Evolutionary conservation across 2,797 vertebrate genomes (phyloP).

Genomic region (Syndactyla subalaris): DNA sequence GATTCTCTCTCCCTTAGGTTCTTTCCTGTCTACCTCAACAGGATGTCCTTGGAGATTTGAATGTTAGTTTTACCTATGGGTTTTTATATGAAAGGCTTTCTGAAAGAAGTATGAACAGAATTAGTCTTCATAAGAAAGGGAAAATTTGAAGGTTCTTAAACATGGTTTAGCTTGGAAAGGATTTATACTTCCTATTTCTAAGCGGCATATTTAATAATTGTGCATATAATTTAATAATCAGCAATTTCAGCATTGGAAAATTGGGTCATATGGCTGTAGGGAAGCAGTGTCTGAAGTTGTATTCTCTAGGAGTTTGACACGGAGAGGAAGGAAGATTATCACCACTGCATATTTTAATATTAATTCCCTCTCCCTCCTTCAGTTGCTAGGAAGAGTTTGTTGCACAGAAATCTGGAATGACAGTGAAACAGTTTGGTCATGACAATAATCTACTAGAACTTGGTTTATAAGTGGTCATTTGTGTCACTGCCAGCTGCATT

Average conservation of each 20-base stretch:
- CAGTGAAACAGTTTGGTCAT: background rate
- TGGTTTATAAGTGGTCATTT: background rate
- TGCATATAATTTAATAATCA: constrained; percentile 54
- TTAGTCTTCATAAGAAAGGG: background rate
- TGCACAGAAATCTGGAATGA: background rate
- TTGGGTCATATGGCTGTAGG: constrained; percentile 54
- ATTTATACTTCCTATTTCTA: constrained; percentile 35
- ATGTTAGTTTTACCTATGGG: constrained; percentile 1
- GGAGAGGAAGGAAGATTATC: constrained; percentile 38
- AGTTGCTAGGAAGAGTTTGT: constrained; percentile 19
- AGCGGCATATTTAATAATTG: constrained; percentile 42
- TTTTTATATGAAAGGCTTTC: background rate
- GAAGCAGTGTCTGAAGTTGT: constrained; percentile 48
- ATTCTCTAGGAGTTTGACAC: constrained; percentile 38
- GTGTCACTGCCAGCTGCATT: background rate
- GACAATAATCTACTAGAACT: background rate
- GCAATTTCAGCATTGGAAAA: constrained; percentile 60
- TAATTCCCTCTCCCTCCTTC: background rate
- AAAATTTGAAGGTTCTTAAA: constrained; percentile 22
- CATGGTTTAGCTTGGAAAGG: background rate
- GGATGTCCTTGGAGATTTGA: background rate
- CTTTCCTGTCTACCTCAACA: constrained; percentile 21
- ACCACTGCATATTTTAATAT: constrained; percentile 32
- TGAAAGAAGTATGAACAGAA: background rate
- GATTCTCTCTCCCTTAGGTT: constrained; percentile 3